Evolutionary conservation across 2,113 vertebrate genomes (phyloP).

Genomic region (Podocnemis expansa): DNA sequence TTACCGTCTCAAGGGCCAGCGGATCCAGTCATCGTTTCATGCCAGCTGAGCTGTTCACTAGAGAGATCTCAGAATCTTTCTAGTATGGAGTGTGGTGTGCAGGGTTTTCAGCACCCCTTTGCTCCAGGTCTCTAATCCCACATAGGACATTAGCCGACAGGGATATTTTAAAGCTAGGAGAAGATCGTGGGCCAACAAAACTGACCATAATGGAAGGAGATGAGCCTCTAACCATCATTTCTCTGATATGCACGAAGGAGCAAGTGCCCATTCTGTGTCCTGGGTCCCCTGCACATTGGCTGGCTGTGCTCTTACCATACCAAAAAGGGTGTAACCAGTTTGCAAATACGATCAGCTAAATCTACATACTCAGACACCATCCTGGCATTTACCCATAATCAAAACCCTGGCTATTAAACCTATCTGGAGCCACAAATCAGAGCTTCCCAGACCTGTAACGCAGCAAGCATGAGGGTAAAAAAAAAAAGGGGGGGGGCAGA

Average conservation of each 20-base stretch:
- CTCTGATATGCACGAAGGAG: no score
- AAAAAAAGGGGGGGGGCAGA: no score
- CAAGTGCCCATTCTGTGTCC: no score
- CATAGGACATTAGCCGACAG: background rate
- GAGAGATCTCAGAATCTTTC: background rate
- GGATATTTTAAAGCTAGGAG: background rate
- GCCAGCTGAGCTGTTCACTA: background rate
- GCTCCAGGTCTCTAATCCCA: background rate
- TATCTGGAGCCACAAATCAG: background rate
- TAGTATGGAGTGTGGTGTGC: background rate
- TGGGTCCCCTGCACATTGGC: no score
- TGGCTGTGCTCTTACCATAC: no score
- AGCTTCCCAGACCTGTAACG: background rate
- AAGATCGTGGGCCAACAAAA: background rate
- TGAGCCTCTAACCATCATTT: no score
- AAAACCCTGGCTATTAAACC: rapidly evolving
- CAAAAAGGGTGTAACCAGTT: no score
- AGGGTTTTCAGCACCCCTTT: background rate
- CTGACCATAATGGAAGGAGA: no score
- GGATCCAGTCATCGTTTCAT: background rate
- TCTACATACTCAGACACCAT: rapidly evolving
- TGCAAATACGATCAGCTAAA: no score
- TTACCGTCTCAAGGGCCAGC: background rate
- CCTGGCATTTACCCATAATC: rapidly evolving
- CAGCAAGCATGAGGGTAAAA: background rate